Evolutionary conservation across 2,888 invertebrate genomes (phyloP).

Genomic region (Pterostichus madidus): DNA sequence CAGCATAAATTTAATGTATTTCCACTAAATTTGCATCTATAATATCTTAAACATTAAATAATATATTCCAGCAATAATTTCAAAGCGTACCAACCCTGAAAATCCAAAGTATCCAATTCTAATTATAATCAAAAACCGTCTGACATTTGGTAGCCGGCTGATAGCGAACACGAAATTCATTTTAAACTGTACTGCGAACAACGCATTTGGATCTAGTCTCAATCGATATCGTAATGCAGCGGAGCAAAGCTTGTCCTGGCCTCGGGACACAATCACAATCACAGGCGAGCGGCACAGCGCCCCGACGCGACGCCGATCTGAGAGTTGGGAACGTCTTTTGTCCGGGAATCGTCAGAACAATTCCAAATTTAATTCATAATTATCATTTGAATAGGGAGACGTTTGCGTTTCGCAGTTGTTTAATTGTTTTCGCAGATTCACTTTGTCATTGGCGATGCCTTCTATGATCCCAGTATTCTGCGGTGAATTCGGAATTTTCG

Average conservation of each 20-base stretch:
- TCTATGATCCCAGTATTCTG: not conserved
- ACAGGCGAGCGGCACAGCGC: not conserved
- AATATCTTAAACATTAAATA: too few species aligned
- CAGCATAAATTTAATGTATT: too few species aligned
- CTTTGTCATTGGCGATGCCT: conserved; percentile 4
- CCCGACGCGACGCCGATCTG: too few species aligned
- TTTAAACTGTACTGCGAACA: conserved; percentile 21
- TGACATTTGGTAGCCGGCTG: conserved; percentile 15
- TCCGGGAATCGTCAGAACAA: conserved; percentile 26
- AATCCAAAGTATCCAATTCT: too few species aligned
- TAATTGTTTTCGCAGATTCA: conserved; percentile 39
- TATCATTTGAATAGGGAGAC: conserved; percentile 40
- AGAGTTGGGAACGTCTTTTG: conserved; percentile 23
- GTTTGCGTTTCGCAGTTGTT: conserved; percentile 35
- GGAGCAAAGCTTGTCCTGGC: not conserved
- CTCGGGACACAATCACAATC: conserved; percentile 2
- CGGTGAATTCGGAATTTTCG: not conserved
- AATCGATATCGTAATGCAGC: conserved; percentile 25
- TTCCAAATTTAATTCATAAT: conserved; percentile 45
- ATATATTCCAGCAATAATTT: too few species aligned
- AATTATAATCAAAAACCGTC: conserved; percentile 32
- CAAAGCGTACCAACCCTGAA: too few species aligned
- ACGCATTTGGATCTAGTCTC: conserved; percentile 17
- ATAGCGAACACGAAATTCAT: conserved; percentile 31
- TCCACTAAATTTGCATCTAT: too few species aligned